Conservation (phyloP, 2,797 vertebrate species). For the Aulostomus chinensis region DNA sequence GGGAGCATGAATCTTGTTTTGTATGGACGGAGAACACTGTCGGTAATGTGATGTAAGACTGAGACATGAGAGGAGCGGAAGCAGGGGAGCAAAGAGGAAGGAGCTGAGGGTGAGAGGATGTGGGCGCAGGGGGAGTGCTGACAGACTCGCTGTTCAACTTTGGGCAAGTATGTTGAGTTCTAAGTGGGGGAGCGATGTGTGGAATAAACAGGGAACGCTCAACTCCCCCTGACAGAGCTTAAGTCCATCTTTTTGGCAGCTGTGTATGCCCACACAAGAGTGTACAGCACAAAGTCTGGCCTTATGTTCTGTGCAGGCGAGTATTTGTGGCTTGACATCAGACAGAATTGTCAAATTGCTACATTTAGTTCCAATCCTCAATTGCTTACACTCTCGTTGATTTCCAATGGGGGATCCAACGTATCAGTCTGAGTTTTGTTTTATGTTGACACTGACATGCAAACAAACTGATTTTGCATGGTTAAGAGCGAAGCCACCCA, state of each 20-base stretch:
- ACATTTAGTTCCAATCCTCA: no score
- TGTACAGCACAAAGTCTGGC: not conserved
- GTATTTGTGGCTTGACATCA: no score
- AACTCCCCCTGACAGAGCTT: slow-evolving; percentile 6
- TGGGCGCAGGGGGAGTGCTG: slow-evolving; percentile 43
- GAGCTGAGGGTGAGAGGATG: slow-evolving; percentile 30
- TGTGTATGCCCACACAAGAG: not conserved
- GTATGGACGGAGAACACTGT: slow-evolving; percentile 9
- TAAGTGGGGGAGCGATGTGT: not conserved
- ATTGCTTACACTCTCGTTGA: no score
- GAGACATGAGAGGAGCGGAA: slow-evolving; percentile 43
- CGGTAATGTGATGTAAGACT: slow-evolving; percentile 14
- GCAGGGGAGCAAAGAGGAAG: slow-evolving; percentile 51
- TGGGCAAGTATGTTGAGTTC: slow-evolving; percentile 4
- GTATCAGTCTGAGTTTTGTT: no score
- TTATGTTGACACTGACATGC: no score
- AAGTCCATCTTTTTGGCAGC: slow-evolving; percentile 6
- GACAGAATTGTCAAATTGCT: not conserved
- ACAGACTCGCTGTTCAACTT: slow-evolving; percentile 43
- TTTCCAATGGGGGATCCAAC: no score
- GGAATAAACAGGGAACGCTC: slow-evolving; percentile 15
- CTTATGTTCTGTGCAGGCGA: no score
- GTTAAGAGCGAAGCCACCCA: no score
- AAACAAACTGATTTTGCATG: no score
- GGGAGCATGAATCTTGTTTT: not conserved